Evolutionary conservation across 2,113 vertebrate genomes (phyloP).

Genomic region (Ageneiosus marmoratus): DNA sequence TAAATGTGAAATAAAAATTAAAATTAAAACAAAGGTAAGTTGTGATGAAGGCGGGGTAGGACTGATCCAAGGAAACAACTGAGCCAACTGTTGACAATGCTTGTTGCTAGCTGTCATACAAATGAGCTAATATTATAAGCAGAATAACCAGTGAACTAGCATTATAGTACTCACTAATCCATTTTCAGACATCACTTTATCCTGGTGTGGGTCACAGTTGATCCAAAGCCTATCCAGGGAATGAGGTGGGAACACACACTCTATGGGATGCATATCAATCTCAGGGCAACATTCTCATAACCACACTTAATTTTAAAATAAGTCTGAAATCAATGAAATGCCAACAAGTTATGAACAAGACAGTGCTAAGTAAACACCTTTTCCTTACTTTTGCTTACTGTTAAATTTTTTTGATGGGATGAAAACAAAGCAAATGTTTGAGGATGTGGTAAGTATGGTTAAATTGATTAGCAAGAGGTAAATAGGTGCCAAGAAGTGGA

Average conservation of each 20-base stretch:
- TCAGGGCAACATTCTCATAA: not conserved
- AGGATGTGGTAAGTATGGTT: not conserved
- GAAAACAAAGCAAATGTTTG: not conserved
- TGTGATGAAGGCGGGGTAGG: too few species aligned
- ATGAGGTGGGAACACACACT: not conserved
- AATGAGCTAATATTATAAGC: not conserved
- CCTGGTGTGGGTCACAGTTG: not conserved
- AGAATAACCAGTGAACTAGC: not conserved
- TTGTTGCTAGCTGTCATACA: not conserved
- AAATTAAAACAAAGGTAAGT: too few species aligned
- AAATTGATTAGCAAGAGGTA: not conserved
- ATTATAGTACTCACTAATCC: not conserved
- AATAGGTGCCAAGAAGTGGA: slow-evolving; percentile 20
- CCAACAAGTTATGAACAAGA: not conserved
- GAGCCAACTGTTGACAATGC: not conserved
- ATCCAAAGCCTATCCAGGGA: not conserved
- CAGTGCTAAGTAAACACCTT: not conserved
- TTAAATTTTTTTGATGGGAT: not conserved
- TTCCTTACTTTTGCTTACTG: not conserved
- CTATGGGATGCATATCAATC: not conserved
- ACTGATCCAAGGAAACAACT: not conserved
- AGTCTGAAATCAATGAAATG: not conserved
- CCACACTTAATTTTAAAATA: not conserved
- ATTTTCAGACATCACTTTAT: not conserved
- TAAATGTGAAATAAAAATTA: too few species aligned